These are phyloP conservation scores for Drosophila engyochracea DNA, from an alignment of 2,888 invertebrate species.

Conservation along the genomic window DNA sequence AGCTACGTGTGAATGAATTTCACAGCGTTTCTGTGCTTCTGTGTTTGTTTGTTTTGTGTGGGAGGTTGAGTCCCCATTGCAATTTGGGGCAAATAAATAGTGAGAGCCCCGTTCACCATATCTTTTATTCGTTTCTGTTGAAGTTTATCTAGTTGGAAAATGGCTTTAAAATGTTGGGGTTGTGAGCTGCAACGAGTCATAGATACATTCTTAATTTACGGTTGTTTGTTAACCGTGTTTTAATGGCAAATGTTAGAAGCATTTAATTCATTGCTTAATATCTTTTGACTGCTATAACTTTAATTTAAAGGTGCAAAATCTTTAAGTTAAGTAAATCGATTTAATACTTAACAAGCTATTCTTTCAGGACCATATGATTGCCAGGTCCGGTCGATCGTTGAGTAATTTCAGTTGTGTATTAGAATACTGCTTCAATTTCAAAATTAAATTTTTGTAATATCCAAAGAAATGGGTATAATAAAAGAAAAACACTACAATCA, in stretches of 20 bases:
- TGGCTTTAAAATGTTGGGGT: conserved; percentile 51
- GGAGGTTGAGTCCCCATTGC: conserved; percentile 7
- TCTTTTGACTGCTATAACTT: background rate
- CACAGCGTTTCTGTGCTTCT: conserved; percentile 5
- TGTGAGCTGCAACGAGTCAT: background rate
- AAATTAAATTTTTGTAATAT: background rate
- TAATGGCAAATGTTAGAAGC: background rate
- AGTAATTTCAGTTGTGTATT: background rate
- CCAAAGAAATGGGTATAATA: background rate
- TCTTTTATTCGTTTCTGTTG: conserved; percentile 55
- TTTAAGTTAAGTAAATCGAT: too few species aligned
- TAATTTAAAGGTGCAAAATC: background rate
- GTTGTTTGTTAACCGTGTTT: background rate
- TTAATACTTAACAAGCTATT: too few species aligned
- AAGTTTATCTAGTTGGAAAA: conserved; percentile 49
- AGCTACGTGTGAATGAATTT: conserved; percentile 52
- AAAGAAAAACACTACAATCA: background rate
- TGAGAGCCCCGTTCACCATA: conserved; percentile 21
- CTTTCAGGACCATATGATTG: too few species aligned
- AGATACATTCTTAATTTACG: background rate
- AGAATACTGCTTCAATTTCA: background rate
- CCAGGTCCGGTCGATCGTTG: background rate
- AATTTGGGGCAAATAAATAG: conserved; percentile 78
- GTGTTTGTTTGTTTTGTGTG: conserved; percentile 8
- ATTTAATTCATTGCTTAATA: conserved; percentile 30